A percentile compares a stretch with the other conserved stretches of the same genome.
These are phyloP conservation scores for Scophthalmus maximus DNA, from an alignment of 2,113 vertebrate genomes.

Conservation along the genomic window DNA sequence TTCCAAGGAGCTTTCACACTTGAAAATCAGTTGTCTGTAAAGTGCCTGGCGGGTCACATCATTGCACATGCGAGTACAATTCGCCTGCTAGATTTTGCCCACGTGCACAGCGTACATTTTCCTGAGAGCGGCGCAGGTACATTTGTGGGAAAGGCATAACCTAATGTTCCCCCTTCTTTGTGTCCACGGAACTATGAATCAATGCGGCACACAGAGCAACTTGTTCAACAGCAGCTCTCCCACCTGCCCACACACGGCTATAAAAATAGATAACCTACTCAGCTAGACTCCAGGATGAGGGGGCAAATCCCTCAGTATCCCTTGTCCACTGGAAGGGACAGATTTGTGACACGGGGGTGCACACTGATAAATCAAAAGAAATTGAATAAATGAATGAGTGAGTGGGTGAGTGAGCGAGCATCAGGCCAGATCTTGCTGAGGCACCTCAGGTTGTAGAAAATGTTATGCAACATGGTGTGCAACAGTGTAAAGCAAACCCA, in stretches of 20 bases:
- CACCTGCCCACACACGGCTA: conserved; percentile 78
- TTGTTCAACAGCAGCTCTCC: conserved; percentile 77
- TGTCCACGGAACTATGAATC: conserved; percentile 75
- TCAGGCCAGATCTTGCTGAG: conserved; percentile 1
- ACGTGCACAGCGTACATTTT: conserved; percentile 4
- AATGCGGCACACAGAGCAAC: conserved; percentile 70
- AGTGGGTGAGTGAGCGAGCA: conserved; percentile 3
- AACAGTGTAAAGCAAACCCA: conserved; percentile 34
- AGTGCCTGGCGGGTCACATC: neutral
- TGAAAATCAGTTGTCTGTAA: conserved; percentile 1
- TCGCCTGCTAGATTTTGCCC: neutral
- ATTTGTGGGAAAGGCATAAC: conserved; percentile 30
- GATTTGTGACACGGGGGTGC: conserved; percentile 26
- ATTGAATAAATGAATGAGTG: conserved; percentile 6
- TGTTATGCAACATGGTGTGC: conserved; percentile 63
- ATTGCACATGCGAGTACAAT: neutral
- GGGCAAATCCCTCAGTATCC: conserved; percentile 63
- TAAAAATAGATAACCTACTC: conserved; percentile 77
- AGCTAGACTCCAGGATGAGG: conserved; percentile 68
- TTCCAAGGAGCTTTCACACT: conserved; percentile 3
- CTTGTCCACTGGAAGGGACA: conserved; percentile 25
- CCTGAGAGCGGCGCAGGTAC: neutral
- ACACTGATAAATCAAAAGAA: neutral
- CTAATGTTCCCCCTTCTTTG: conserved; percentile 52
- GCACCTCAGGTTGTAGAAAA: conserved; percentile 37